phyloP scores from a whole-genome alignment of 2,888 invertebrate genomes.

The Agelastica alni region DNA sequence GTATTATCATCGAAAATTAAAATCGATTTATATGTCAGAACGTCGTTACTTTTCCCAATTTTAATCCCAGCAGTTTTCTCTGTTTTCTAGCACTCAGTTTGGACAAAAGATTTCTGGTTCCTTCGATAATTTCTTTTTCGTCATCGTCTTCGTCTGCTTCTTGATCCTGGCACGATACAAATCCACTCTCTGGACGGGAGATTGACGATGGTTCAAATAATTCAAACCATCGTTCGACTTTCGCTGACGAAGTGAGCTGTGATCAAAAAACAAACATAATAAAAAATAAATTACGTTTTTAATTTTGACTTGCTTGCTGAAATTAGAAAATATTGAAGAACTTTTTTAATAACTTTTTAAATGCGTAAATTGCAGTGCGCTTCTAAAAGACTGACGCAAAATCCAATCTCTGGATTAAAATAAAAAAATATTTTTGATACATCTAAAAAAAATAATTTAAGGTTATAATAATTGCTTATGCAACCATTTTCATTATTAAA shows the following conservation, averaged over 20 bases:
- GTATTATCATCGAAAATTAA: constrained; percentile 12
- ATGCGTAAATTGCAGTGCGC: no score
- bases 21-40: constrained; percentile 57
- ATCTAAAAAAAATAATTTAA: no score
- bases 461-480: no score
- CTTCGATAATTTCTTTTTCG: constrained; percentile 68
- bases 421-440: no score
- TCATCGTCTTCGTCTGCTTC: constrained; percentile 61
- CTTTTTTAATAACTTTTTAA: no score
- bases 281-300: no score
- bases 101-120: constrained; percentile 67
- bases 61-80: constrained; percentile 69
- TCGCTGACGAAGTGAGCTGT: constrained; percentile 75
- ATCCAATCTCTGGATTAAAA: no score
- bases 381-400: no score
- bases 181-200: constrained; percentile 78
- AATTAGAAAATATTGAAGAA: no score
- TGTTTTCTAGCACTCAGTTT: constrained; percentile 74
- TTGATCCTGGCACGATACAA: constrained; percentile 67
- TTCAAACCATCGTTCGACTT: constrained; percentile 82
- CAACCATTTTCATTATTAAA: no score
- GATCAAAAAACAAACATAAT: constrained; percentile 33
- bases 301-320: no score
- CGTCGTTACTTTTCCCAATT: constrained; percentile 73
- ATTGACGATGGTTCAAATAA: constrained; percentile 67